Evolutionary conservation across 2,888 invertebrate species (phyloP), one percentile per base, ranked within the genome.

Genomic region (Phorcus lineatus): DNA sequence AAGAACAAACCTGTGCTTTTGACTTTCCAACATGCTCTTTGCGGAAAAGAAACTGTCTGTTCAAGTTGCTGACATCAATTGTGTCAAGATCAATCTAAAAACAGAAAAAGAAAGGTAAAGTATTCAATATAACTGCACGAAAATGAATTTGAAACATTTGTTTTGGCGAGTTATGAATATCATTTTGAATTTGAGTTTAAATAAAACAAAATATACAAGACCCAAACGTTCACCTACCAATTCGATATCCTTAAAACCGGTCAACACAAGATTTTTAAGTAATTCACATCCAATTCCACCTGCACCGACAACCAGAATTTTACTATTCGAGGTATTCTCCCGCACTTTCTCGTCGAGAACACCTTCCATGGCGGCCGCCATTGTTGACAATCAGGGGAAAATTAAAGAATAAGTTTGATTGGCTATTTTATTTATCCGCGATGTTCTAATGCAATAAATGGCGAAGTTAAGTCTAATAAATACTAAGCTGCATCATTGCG

Each of bases 231-330:
- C 24, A 76, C n/a, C 94, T 95, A 99, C 99, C 91, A 99, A 96
- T 94, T 98, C 97, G 89, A 99, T 97, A 87, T 97, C 95, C 57
- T 95, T 95, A 92, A 99, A 99, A 84, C 99, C 99, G 85, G 97
- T 96, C 74, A 99, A 94, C 52, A 98, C 98, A 85, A 99, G 95
- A 94, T 99, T 98, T 94, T 99, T 99, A 55, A 99, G 94, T 87
- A 99, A 95, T 94, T 99, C 99, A 94, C 99, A 99, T 85, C 99
- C 99, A 91, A 99, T 99, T 81, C 99, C 99, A 85, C 99, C 99
- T 89, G 99, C 99, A 79, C 99, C 99, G 79, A 94, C 94, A 19
- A 94, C 93, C 55, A 94, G 85, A 74, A 94, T 78, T 83, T 90
- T 91, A 74, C 89, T 86, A 11, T 82, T 78, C 31, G 87, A 82